These are phyloP conservation scores for Parnassius glacialis DNA, from an alignment of 2,888 invertebrate species.

Conservation along the genomic window DNA sequence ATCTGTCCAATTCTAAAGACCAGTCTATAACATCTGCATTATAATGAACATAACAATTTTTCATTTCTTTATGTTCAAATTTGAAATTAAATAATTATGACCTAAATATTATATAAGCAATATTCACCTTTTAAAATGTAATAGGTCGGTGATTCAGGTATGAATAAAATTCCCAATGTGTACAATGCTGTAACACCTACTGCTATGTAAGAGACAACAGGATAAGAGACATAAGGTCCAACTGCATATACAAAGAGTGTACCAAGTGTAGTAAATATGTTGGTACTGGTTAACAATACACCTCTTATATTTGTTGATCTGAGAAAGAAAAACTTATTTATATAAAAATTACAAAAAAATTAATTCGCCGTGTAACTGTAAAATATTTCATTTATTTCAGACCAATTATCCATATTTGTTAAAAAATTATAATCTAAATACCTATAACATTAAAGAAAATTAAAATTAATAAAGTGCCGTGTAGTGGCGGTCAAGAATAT, in stretches of 20 bases:
- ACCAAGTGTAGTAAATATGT: conserved; percentile 40
- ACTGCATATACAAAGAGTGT: conserved; percentile 37
- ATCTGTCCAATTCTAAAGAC: conserved; percentile 33
- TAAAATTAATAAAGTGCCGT: too few species aligned
- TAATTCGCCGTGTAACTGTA: not conserved
- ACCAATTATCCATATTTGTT: too few species aligned
- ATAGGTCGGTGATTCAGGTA: conserved; percentile 49
- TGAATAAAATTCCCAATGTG: conserved; percentile 32
- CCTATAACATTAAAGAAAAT: too few species aligned
- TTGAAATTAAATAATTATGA: not conserved
- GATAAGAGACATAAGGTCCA: conserved; percentile 42
- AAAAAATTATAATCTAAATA: too few species aligned
- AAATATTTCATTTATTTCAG: too few species aligned
- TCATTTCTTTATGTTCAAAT: not conserved
- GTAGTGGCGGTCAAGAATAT: too few species aligned
- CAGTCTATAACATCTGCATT: not conserved
- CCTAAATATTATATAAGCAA: not conserved
- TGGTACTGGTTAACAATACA: conserved; percentile 40
- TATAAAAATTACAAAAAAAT: conserved; percentile 6
- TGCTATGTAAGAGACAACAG: conserved; percentile 36
- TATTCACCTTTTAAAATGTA: conserved; percentile 39
- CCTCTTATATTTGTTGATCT: conserved; percentile 48
- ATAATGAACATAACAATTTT: not conserved
- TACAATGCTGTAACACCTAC: conserved; percentile 31
- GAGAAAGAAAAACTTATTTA: not conserved